A percentile compares a stretch with the other conserved stretches of the same genome.
Evolutionary conservation across 2,888 invertebrate genomes (phyloP).

Genomic region (Drosophila demipolita): DNA sequence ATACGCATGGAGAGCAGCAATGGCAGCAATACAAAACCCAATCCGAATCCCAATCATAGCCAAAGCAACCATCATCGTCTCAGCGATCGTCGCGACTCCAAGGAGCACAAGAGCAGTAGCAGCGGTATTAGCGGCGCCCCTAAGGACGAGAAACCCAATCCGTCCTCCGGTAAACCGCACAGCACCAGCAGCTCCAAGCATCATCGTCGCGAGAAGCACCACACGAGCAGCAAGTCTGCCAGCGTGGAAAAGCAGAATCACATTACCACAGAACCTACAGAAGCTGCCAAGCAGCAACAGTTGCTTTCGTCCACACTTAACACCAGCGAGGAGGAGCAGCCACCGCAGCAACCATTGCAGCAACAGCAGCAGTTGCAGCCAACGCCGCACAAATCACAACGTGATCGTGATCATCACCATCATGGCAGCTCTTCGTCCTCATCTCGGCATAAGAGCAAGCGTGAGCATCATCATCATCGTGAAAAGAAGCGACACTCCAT

Average conservation of each 20-base stretch:
- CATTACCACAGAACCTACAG: slow-evolving; percentile 16
- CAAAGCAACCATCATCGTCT: slow-evolving; percentile 55
- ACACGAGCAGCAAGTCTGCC: slow-evolving; percentile 80
- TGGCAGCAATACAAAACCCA: slow-evolving; percentile 2
- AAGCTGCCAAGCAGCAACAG: slow-evolving; percentile 29
- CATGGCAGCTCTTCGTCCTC: slow-evolving; percentile 71
- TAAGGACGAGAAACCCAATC: slow-evolving; percentile 55
- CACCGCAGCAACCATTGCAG: slow-evolving; percentile 35
- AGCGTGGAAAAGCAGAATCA: slow-evolving; percentile 40
- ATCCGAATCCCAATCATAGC: slow-evolving; percentile 28
- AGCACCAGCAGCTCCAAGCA: slow-evolving; percentile 64
- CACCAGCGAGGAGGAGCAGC: slow-evolving; percentile 72
- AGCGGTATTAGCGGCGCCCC: slow-evolving; percentile 29
- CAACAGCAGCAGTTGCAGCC: slow-evolving; percentile 23
- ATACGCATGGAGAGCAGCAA: slow-evolving; percentile 78
- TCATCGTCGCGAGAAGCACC: slow-evolving; percentile 76
- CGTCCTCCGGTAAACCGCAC: slow-evolving; percentile 49
- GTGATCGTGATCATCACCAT: slow-evolving; percentile 68
- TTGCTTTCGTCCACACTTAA: slow-evolving; percentile 45
- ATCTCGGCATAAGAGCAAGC: slow-evolving; percentile 81
- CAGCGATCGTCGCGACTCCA: slow-evolving; percentile 74
- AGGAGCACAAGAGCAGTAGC: slow-evolving; percentile 69
- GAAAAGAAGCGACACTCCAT: slow-evolving; percentile 83
- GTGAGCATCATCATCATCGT: slow-evolving; percentile 83
- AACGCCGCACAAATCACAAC: slow-evolving; percentile 38